Percentiles rank a stretch among this genome's conserved stretches.
Conservation (phyloP, 1,140 invertebrate species). For the Solenopsis invicta region DNA sequence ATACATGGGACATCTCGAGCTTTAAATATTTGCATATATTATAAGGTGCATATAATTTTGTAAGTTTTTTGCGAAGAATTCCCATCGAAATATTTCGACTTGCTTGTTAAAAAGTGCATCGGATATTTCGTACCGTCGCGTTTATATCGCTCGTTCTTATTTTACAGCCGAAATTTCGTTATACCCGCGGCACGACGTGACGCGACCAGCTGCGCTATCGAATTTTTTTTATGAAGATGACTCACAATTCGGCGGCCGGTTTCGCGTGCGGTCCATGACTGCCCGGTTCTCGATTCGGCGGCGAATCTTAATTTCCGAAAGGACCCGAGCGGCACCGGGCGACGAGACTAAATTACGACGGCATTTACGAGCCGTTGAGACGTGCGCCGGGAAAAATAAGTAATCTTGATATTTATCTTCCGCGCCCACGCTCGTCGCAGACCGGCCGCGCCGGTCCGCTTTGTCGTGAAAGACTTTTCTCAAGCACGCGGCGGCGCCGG, state of each 20-base stretch:
- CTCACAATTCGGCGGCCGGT: conserved; percentile 36
- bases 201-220: conserved; percentile 6
- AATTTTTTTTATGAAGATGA: conserved; percentile 42
- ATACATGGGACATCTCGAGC: neutral
- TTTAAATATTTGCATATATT: neutral
- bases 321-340: conserved; percentile 18
- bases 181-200: neutral
- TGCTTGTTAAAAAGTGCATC: neutral
- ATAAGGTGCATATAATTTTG: neutral
- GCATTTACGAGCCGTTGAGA: conserved; percentile 77
- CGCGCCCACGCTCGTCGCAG: conserved; percentile 64
- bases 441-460: conserved; percentile 35
- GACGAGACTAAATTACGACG: conserved; percentile 74
- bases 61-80: neutral
- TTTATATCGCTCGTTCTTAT: conserved; percentile 12
- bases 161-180: conserved; percentile 10
- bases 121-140: neutral
- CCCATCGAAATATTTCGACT: neutral
- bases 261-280: conserved; percentile 19
- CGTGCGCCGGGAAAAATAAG: conserved; percentile 74
- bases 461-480: conserved; percentile 53
- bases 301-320: conserved; percentile 43
- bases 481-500: neutral
- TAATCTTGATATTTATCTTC: conserved; percentile 77
- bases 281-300: conserved; percentile 7